phyloP scores from a whole-genome alignment of 1,140 invertebrate species.

The Phenacoccus solenopsis region DNA sequence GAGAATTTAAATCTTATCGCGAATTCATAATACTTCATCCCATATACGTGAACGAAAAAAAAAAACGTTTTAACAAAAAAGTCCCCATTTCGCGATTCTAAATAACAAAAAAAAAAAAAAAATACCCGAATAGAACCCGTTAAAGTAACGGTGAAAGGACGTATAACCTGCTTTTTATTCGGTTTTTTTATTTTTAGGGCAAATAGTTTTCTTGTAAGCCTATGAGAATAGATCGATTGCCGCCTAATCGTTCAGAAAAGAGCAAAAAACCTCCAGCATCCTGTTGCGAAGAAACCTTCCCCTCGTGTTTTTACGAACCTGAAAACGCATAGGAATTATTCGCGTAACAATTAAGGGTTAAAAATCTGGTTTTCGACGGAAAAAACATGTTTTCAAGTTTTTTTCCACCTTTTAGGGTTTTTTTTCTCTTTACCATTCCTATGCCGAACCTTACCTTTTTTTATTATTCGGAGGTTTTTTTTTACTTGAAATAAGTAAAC shows the following conservation, averaged over 20 bases:
- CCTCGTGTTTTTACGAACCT: neutral
- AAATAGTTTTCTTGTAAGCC: neutral
- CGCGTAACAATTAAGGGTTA: constrained; percentile 1
- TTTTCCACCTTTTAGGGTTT: neutral
- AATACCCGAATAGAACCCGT: neutral
- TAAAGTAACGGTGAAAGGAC: neutral
- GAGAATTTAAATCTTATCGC: too few relatives aligned
- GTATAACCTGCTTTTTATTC: neutral
- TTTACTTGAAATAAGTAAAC: neutral
- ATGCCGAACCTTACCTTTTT: neutral
- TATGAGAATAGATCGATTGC: neutral
- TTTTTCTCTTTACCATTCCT: neutral
- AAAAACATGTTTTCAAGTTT: neutral
- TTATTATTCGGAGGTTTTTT: neutral
- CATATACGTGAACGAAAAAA: too few relatives aligned
- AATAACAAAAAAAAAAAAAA: neutral
- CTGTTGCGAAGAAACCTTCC: neutral
- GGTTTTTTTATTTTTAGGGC: neutral
- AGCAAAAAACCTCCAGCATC: neutral
- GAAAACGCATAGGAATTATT: neutral
- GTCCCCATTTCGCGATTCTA: neutral
- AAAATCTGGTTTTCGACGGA: neutral
- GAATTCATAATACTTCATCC: too few relatives aligned
- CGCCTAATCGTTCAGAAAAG: neutral
- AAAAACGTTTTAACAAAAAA: neutral